phyloP scores from a whole-genome alignment of 1,140 invertebrate species.

The Neoseiulus cucumeris region DNA sequence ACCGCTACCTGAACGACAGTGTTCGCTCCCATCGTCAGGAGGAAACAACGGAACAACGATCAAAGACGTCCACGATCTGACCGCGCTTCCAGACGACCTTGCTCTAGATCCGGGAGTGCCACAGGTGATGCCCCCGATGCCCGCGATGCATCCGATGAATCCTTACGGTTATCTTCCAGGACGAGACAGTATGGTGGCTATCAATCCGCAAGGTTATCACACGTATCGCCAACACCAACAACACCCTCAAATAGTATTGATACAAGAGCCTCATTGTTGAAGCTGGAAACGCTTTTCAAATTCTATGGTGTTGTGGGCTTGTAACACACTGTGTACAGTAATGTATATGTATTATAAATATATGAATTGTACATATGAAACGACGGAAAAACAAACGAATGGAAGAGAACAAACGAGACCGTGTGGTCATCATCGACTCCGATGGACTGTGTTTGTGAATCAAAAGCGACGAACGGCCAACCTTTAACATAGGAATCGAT shows the following conservation, averaged over 20 bases:
- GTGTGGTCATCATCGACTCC: no score
- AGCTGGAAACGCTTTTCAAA: neutral
- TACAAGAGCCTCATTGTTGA: slow-evolving; percentile 10
- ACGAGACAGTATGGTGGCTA: neutral
- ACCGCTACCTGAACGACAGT: neutral
- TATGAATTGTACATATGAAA: no score
- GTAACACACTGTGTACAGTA: no score
- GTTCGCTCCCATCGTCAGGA: neutral
- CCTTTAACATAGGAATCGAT: no score
- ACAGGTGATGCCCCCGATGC: neutral
- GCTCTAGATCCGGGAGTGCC: neutral
- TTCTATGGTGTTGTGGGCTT: no score
- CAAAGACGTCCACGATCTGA: slow-evolving; percentile 5
- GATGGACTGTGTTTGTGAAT: no score
- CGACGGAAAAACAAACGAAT: no score
- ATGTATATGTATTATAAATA: no score
- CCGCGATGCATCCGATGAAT: neutral
- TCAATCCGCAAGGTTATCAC: slow-evolving; percentile 4
- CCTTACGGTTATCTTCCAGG: slow-evolving; percentile 1
- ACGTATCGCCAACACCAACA: slow-evolving; percentile 9
- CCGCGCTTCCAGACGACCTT: neutral
- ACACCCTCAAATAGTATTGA: slow-evolving; percentile 1
- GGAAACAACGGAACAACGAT: neutral
- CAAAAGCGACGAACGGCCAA: no score
- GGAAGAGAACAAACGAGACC: no score